Evolutionary conservation across 92 coral and sea anemone species (phyloP), one percentile per base, ranked within the genome.

Genomic region (Actinernus sp.): DNA sequence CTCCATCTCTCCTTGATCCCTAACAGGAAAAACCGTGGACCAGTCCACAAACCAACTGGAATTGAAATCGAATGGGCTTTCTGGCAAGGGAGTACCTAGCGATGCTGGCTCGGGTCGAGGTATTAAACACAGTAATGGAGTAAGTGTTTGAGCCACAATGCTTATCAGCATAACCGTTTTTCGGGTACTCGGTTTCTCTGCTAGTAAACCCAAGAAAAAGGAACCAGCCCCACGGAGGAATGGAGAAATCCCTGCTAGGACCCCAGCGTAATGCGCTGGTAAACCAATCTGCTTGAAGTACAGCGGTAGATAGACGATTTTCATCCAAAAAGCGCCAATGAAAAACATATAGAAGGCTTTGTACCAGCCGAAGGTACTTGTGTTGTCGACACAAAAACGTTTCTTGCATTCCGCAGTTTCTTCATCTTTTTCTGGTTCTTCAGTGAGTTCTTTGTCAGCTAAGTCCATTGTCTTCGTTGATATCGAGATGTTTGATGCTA

Each of bases 201-300:
- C 85, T 41, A 78, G 47, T 22, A 65, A 57, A 20, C 78, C 85
- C 28, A 78, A 49, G 27, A 53, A 49, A 31, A 70, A 70, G 25
- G 85, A 70, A n/a, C 85, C 85, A 0, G 76, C 78, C 12, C 85
- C 85, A 24, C 77, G 71, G 1, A 54, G 59, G 71, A 78, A 68
- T 28, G 85, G 85, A 9, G 77, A 58, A 32, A 66, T 61, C 61
- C 85, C 85, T 1, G 85, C 61, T 39, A 78, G 45, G 4, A 78
- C 55, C 4, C 85, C 85, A 4, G 66, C 85, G 41, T 78, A 78
- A 41, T 61, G 57, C 26, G 85, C 78, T 43, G 77, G 69, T 37
- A 78, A 41, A 4, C 85, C 77, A 29, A 68, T 37, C 72, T 78
- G 85, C 49, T 78, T 78, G 48, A 78, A 69, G 70, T 78, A 78